Percentiles rank a stretch among this genome's conserved stretches.
These are phyloP conservation scores for Hemiprocne comata DNA, from an alignment of 2,113 vertebrate genomes.

Conservation along the genomic window DNA sequence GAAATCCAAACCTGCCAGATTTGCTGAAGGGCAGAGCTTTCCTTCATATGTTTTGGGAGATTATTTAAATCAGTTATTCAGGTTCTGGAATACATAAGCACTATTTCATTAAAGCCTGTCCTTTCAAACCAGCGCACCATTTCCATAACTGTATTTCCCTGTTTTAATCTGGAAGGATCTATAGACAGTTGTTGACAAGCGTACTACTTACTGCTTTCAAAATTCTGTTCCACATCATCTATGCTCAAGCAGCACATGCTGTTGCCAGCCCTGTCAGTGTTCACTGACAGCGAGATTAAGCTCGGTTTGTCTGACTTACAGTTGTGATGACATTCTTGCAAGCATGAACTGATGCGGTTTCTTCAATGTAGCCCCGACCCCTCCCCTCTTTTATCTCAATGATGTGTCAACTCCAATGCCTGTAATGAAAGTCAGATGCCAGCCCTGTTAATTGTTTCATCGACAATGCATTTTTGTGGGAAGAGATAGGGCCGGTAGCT, in stretches of 20 bases:
- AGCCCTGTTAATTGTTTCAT: neutral
- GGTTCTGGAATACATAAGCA: neutral
- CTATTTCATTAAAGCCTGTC: neutral
- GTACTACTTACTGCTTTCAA: neutral
- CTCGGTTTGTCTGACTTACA: neutral
- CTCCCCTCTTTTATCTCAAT: neutral
- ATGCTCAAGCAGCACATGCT: neutral
- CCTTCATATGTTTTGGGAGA: neutral
- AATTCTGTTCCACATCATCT: neutral
- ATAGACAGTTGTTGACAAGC: neutral
- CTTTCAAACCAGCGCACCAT: neutral
- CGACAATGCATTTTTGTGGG: neutral
- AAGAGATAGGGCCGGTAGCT: neutral
- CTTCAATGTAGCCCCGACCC: neutral
- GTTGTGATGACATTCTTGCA: neutral
- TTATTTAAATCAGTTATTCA: neutral
- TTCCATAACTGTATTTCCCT: neutral
- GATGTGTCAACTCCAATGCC: fast-evolving
- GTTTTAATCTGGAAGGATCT: neutral
- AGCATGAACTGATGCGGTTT: neutral
- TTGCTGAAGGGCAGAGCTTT: neutral
- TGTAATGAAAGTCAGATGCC: neutral
- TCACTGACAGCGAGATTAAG: neutral
- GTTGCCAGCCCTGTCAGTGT: neutral
- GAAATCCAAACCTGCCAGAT: neutral